phyloP scores from a whole-genome alignment of 2,797 vertebrate genomes.

The Hylomyscus alleni region DNA sequence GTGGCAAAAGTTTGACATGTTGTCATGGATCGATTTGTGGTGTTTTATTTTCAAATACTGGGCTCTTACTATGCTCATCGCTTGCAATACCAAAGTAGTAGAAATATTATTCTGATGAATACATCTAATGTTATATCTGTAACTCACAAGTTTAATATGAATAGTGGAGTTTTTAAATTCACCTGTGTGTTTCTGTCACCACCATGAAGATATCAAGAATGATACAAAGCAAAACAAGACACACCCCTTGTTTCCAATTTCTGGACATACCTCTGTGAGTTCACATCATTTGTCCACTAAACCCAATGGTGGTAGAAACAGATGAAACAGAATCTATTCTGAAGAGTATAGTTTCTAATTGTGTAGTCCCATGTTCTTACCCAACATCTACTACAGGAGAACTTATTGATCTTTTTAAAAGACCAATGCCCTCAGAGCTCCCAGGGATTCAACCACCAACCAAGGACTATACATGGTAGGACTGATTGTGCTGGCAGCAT shows the following conservation, averaged over 20 bases:
- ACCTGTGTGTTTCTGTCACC: not conserved
- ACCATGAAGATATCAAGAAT: not conserved
- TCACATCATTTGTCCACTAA: slow-evolving; percentile 27
- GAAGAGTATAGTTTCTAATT: not conserved
- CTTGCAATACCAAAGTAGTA: not conserved
- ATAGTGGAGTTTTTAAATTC: slow-evolving; percentile 36
- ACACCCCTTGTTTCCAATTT: not conserved
- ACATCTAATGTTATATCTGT: slow-evolving; percentile 28
- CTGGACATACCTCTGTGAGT: not conserved
- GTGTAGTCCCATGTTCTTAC: not conserved
- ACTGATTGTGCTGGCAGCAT: too few relatives aligned
- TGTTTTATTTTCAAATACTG: not conserved
- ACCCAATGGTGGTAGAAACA: not conserved
- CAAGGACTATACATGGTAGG: too few relatives aligned
- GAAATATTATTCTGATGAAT: not conserved
- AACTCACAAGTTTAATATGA: slow-evolving; percentile 45
- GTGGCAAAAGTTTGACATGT: not conserved
- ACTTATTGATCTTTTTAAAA: not conserved
- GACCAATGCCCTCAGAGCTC: too few relatives aligned
- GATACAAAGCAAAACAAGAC: not conserved
- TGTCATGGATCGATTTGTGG: not conserved
- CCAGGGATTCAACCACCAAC: too few relatives aligned
- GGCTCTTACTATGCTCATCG: not conserved
- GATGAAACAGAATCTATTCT: not conserved
- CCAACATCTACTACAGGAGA: not conserved